phyloP scores from a whole-genome alignment of 2,113 vertebrate genomes.

The Nycticorax nycticorax region DNA sequence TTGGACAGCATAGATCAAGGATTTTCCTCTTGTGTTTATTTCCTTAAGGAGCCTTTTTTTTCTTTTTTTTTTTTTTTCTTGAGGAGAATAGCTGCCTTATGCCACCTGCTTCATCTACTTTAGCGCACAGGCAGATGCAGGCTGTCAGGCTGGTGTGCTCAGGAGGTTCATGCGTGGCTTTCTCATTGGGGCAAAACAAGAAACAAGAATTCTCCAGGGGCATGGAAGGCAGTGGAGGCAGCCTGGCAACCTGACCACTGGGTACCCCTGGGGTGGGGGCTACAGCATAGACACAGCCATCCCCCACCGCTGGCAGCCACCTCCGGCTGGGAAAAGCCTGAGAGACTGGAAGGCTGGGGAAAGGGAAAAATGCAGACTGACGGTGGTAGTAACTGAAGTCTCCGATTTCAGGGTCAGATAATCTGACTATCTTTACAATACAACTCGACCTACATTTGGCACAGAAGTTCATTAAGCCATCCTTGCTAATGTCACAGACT shows the following conservation, averaged over 20 bases:
- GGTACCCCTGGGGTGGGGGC: background rate
- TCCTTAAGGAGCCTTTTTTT: background rate
- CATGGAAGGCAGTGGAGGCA: background rate
- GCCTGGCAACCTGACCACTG: fast-evolving
- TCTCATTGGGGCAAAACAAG: background rate
- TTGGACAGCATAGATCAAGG: background rate
- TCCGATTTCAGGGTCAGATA: background rate
- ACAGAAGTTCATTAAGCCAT: constrained; percentile 35
- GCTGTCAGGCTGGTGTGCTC: background rate
- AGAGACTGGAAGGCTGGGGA: background rate
- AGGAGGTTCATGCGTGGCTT: background rate
- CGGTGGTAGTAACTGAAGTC: background rate
- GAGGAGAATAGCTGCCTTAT: background rate
- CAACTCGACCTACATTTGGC: constrained; percentile 33
- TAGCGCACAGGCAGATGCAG: background rate
- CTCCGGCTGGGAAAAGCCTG: background rate
- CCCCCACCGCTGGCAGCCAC: background rate
- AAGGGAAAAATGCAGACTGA: background rate
- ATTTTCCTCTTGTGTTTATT: background rate
- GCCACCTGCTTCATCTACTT: background rate
- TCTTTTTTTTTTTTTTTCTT: background rate
- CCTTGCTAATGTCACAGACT: constrained; percentile 34
- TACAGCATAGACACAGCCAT: background rate
- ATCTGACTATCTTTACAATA: background rate
- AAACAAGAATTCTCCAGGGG: background rate